Percentiles rank a stretch among this genome's conserved stretches.
Conservation (phyloP, 2,113 vertebrate genomes). For the Brienomyrus longianalis region DNA sequence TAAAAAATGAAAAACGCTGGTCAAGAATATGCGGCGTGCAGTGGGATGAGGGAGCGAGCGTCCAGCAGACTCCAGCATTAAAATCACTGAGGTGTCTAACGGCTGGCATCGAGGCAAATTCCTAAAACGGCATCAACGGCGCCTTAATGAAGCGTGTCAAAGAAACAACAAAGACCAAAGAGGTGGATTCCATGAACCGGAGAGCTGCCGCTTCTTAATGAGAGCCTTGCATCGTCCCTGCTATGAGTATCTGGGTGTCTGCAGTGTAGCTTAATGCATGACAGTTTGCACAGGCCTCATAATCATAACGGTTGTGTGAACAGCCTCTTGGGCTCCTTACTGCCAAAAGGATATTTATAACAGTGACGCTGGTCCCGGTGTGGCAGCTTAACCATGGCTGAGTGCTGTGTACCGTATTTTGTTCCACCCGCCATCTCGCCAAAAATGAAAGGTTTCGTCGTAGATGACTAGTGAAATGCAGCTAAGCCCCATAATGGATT, state of each 20-base stretch:
- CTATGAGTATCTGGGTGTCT: background rate
- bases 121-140: background rate
- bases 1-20: conserved; percentile 59
- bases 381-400: background rate
- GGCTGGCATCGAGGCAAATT: background rate
- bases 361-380: background rate
- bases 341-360: conserved; percentile 13
- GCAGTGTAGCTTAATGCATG: background rate
- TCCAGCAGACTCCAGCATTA: background rate
- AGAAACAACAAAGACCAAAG: background rate
- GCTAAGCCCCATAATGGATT: background rate
- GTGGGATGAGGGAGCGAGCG: background rate
- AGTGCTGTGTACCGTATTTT: background rate
- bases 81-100: background rate
- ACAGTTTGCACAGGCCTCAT: background rate
- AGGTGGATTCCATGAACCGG: background rate
- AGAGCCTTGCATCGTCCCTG: background rate
- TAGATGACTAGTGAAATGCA: background rate
- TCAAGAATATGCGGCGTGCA: conserved; percentile 28
- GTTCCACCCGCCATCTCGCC: background rate
- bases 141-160: background rate
- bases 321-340: background rate
- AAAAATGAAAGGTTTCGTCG: background rate
- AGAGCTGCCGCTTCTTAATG: background rate
- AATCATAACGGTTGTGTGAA: conserved; percentile 9